These are phyloP conservation scores for Heliconius sara DNA, from an alignment of 2,888 invertebrate genomes.

Conservation along the genomic window DNA sequence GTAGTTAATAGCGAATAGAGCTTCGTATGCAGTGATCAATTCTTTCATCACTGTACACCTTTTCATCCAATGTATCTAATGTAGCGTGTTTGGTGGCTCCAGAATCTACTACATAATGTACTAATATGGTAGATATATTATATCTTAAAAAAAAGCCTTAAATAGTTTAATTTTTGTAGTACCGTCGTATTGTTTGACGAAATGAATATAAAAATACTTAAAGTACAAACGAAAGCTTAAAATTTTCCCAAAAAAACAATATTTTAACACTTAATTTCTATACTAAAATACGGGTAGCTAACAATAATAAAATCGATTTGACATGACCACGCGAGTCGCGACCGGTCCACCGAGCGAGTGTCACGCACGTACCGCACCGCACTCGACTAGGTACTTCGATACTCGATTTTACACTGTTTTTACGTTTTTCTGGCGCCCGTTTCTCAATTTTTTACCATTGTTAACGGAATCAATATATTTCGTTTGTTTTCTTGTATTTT, in stretches of 20 bases:
- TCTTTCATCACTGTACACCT: too few relatives aligned
- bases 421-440: constrained; percentile 55
- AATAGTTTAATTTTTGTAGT: too few relatives aligned
- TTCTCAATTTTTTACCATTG: constrained; percentile 70
- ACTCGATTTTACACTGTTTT: constrained; percentile 53
- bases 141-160: too few relatives aligned
- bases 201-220: background rate
- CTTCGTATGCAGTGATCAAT: too few relatives aligned
- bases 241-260: background rate
- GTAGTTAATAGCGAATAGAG: too few relatives aligned
- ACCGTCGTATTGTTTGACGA: too few relatives aligned
- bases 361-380: constrained; percentile 72
- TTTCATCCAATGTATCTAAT: too few relatives aligned
- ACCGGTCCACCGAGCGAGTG: constrained; percentile 68
- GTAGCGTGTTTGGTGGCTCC: too few relatives aligned
- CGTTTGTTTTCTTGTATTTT: background rate
- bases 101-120: too few relatives aligned
- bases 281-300: constrained; percentile 18
- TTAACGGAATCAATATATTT: constrained; percentile 45
- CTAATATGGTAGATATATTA: too few relatives aligned
- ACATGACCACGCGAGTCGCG: constrained; percentile 68
- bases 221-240: background rate
- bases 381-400: constrained; percentile 61
- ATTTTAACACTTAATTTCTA: constrained; percentile 31
- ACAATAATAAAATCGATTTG: constrained; percentile 62